Evolutionary conservation across 2,113 vertebrate genomes (phyloP).

Genomic region (Ochotona princeps): DNA sequence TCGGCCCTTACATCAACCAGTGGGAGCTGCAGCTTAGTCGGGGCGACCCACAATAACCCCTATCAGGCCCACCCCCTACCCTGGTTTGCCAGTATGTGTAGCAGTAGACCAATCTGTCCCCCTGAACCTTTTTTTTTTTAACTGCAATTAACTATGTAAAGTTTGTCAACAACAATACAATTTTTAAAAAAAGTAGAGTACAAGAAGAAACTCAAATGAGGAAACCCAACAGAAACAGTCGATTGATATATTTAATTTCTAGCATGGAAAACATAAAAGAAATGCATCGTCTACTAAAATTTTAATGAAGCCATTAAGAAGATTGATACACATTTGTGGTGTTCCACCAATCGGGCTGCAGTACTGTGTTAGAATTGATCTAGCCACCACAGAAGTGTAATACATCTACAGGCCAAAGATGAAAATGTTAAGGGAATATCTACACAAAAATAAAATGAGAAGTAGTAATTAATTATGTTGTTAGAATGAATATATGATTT

Average conservation of each 20-base stretch:
- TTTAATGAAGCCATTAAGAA: not conserved
- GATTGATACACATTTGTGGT: not conserved
- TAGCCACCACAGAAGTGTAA: not conserved
- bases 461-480: slow-evolving; percentile 70
- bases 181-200: no score
- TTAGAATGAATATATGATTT: slow-evolving; percentile 75
- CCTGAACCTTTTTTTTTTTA: no score
- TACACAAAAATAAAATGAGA: slow-evolving; percentile 33
- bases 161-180: no score
- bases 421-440: not conserved
- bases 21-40: no score
- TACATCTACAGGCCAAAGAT: not conserved
- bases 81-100: no score
- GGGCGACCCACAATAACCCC: no score
- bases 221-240: not conserved
- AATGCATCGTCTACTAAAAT: not conserved
- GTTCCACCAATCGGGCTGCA: not conserved
- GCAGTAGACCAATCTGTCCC: no score
- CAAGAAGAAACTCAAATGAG: not conserved
- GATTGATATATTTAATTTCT: not conserved
- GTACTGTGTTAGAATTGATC: not conserved
- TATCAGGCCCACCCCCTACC: no score
- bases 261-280: not conserved
- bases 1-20: no score
- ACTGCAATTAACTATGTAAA: no score